Evolutionary conservation across 2,888 invertebrate species (phyloP), one percentile per base, ranked within the genome.

Genomic region (Zygothrica quintamaculata): DNA sequence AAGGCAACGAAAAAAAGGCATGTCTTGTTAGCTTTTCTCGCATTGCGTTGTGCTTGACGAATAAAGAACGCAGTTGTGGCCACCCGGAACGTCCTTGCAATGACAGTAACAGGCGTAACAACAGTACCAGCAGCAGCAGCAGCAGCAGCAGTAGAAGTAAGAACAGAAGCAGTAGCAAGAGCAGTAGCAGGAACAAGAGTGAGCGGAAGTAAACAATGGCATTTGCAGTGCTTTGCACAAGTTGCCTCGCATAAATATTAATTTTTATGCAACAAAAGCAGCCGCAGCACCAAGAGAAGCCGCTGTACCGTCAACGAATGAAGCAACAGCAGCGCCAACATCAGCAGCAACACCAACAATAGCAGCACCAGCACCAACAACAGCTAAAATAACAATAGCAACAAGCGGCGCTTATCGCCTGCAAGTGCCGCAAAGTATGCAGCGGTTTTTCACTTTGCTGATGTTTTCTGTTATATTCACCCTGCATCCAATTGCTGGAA

Each of bases 191-290:
- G 29, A 4, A 31, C 8, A 31, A 8, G 3, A 29, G 15, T 18
- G 37, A 50, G 22, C 57, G 65, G 55, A 39, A 31, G 59, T 62
- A 71, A 80, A 80, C 80, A 80, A 80, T 80, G 81, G 81, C 85
- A 77, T 74, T 82, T 69, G 79, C 84, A 80, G 77, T 67, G 87
- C 87, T 77, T 80, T 77, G 78, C 80, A 65, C 84, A 87, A 80
- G 69, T 87, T 84, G 81, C 77, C 62, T 77, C 77, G 79, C 88
- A 87, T 82, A 87, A 82, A 82, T 82, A 87, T 82, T 82, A 82
- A 82, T 82, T 87, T 84, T 85, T 79, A 85, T 82, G 75, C 81
- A 78, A 85, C 87, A 82, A 85, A 75, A 76, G 71, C 72, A 57
- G 59, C 68, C 47, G 61, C 55, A 52, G 47, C 51, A 25, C 42